Evolutionary conservation across 2,113 vertebrate species (phyloP).

Genomic region (Anthoscopus minutus): DNA sequence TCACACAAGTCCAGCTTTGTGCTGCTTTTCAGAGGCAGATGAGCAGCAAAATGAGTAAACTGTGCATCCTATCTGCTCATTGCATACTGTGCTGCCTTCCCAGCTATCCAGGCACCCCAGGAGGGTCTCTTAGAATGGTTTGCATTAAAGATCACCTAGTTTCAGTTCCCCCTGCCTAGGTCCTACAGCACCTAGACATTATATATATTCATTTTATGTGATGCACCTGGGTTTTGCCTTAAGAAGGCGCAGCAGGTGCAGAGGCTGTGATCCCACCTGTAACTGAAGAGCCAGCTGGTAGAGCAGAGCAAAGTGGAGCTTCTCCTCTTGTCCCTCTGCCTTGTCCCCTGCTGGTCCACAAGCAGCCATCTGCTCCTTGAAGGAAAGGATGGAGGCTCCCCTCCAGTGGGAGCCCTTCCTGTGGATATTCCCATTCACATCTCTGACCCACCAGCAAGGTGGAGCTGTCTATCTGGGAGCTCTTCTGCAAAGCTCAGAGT

Average conservation of each 20-base stretch:
- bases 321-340: neutral
- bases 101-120: neutral
- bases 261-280: neutral
- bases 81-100: neutral
- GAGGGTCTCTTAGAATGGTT: neutral
- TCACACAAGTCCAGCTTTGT: rapidly evolving
- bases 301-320: neutral
- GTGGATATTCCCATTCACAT: neutral
- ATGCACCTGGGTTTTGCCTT: neutral
- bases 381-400: neutral
- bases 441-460: neutral
- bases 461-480: neutral
- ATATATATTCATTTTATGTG: rapidly evolving
- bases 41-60: neutral
- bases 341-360: neutral
- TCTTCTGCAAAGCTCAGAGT: neutral
- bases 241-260: neutral
- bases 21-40: neutral
- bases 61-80: neutral
- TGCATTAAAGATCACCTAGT: neutral
- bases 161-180: neutral
- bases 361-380: neutral
- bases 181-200: neutral
- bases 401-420: neutral
- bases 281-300: neutral